phyloP scores from a whole-genome alignment of 2,888 invertebrate genomes.

The Balanococcus diminutus region DNA sequence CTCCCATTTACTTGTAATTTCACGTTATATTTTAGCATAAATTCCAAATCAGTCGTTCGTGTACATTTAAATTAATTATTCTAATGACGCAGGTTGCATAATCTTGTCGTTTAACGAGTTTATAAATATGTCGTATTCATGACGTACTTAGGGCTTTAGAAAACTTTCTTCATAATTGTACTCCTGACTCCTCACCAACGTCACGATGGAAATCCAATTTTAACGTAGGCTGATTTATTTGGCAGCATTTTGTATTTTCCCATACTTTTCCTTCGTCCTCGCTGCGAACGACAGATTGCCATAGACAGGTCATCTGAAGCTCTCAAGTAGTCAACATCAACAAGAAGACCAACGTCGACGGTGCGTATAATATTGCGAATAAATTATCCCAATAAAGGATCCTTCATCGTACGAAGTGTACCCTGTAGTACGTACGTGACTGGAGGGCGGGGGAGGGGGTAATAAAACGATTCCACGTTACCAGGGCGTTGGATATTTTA shows the following conservation, averaged over 20 bases:
- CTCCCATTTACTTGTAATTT: too few species aligned
- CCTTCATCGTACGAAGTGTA: neutral
- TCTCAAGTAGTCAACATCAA: neutral
- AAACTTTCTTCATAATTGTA: neutral
- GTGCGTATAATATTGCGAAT: neutral
- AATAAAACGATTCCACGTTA: neutral
- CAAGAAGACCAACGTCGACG: neutral
- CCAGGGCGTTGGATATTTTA: neutral
- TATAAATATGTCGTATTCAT: neutral
- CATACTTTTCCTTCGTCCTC: neutral
- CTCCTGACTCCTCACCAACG: neutral
- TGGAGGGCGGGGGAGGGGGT: neutral
- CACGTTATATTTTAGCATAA: too few species aligned
- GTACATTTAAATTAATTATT: neutral
- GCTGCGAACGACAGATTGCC: neutral
- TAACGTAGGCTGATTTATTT: neutral
- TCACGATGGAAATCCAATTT: neutral
- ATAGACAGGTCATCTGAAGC: neutral
- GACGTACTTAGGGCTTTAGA: neutral
- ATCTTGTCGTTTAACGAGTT: neutral
- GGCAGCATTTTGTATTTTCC: too few species aligned
- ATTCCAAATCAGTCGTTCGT: too few species aligned
- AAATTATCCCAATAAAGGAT: too few species aligned
- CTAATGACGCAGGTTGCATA: neutral
- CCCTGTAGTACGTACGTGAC: neutral